phyloP scores from a whole-genome alignment of 2,113 vertebrate species.

The Pampusana beccarii region DNA sequence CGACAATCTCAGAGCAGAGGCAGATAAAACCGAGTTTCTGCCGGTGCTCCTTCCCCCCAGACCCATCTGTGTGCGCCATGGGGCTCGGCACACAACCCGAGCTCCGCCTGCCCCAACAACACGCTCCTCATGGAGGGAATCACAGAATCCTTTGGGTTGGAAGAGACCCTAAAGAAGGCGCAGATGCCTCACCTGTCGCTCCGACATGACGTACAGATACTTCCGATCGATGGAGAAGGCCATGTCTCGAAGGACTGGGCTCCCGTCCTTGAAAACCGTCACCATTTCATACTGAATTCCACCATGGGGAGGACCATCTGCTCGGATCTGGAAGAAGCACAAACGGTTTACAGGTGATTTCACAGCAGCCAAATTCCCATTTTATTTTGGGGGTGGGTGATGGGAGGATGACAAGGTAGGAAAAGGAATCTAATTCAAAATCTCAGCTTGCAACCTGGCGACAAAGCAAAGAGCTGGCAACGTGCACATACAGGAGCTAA shows the following conservation, averaged over 20 bases:
- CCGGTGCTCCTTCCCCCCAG: rapidly evolving
- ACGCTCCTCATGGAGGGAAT: rapidly evolving
- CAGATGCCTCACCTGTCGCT: conserved; percentile 87
- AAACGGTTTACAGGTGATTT: background rate
- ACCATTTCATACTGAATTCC: conserved; percentile 94
- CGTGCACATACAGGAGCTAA: background rate
- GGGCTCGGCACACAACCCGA: background rate
- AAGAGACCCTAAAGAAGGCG: too few species aligned
- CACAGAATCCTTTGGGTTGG: too few species aligned
- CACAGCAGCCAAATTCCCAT: background rate
- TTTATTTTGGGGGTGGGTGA: background rate
- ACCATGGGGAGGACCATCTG: conserved; percentile 91
- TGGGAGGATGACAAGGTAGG: background rate
- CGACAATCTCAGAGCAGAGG: background rate
- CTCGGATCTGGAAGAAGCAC: conserved; percentile 84
- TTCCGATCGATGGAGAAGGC: conserved; percentile 90
- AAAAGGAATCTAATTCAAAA: background rate
- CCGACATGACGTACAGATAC: conserved; percentile 94
- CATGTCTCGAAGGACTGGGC: conserved; percentile 92
- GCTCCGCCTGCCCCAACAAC: rapidly evolving
- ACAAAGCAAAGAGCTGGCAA: background rate
- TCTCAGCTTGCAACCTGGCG: background rate
- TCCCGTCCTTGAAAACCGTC: conserved; percentile 89
- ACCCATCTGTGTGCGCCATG: rapidly evolving
- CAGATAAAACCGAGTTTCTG: background rate